These are phyloP conservation scores for Anolis carolinensis DNA, from an alignment of 2,113 vertebrate species.

Conservation along the genomic window DNA sequence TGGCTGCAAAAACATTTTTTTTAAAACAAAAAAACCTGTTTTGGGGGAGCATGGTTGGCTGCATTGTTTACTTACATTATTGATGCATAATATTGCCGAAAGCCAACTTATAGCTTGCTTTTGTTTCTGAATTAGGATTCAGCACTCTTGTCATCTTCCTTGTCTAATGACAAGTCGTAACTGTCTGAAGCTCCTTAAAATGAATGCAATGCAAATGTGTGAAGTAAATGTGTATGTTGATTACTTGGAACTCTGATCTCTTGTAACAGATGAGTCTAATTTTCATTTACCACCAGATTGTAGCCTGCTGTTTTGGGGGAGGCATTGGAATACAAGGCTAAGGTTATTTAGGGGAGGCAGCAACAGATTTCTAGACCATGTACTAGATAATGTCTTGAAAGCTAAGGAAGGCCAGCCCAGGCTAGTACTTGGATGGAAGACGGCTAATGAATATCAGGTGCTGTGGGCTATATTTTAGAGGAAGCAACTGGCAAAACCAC, in stretches of 20 bases:
- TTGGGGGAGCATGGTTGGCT: background rate
- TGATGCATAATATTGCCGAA: background rate
- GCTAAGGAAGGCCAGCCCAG: no score
- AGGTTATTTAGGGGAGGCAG: slow-evolving; percentile 37
- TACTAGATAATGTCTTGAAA: background rate
- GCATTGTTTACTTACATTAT: background rate
- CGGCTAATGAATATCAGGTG: background rate
- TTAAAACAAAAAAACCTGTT: background rate
- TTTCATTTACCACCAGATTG: slow-evolving; percentile 38
- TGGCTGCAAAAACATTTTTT: background rate
- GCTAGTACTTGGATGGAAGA: no score
- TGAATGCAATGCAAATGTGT: slow-evolving; percentile 24
- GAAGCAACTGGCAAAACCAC: no score
- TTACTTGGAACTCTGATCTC: background rate
- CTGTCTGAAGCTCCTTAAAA: slow-evolving; percentile 7
- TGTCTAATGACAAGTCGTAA: background rate
- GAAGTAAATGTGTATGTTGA: slow-evolving; percentile 26
- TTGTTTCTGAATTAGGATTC: slow-evolving; percentile 4
- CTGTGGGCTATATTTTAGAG: background rate
- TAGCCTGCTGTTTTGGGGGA: slow-evolving; percentile 40
- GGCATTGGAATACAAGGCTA: background rate
- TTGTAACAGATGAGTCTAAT: slow-evolving; percentile 28
- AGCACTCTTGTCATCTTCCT: slow-evolving; percentile 24
- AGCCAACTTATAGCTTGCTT: background rate
- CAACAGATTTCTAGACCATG: slow-evolving; percentile 14